Evolutionary conservation across 2,888 invertebrate genomes (phyloP), one percentile per base, ranked within the genome.

Genomic region (Coelopa pilipes): DNA sequence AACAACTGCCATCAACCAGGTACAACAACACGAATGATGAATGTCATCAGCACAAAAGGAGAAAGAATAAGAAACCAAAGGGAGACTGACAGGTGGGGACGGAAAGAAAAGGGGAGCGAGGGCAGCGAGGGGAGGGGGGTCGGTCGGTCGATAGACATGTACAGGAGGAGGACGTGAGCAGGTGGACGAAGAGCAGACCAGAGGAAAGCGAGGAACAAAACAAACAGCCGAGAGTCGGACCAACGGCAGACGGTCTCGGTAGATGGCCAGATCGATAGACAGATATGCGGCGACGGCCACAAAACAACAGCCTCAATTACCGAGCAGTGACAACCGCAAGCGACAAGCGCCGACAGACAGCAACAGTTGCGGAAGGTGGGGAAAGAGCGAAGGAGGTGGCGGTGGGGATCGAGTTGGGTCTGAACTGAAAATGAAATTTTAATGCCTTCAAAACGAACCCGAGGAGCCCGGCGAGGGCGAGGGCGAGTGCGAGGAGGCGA

Each of bases 391-490:
- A 21, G 19, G 24, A 21, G 17, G 17, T 34, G 2, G 34, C 2
- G 34, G 34, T 2, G 34, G 7, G 34, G 34, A 34, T 7, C 34
- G 34, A 34, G 34, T 34, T 34, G 21, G 10, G 12, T 11, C n/a
- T 59, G 21, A 19, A 59, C 17, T 59, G 21, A 59, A 59, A 59
- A 59, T 59, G 57, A 59, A 59, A 59, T 59, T 59, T 59, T 59
- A 59, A 59, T 59, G 21, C 57, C 24, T 59, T 59, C 19, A 10
- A 24, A 59, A 21, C 21, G 1, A 17, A 59, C 17, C 7, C 17
- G 12, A 21, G 12, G 12, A 11, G 34, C 34, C 34, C 34, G 34
- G 34, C 34, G 34, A 34, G 34, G 34, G 34, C 2, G 34, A 34
- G 34, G 34, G 34, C 34, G n/a, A 34, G 34, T 7, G 34, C 34